phyloP scores from a whole-genome alignment of 2,888 invertebrate species.

The Diaperis boleti region DNA sequence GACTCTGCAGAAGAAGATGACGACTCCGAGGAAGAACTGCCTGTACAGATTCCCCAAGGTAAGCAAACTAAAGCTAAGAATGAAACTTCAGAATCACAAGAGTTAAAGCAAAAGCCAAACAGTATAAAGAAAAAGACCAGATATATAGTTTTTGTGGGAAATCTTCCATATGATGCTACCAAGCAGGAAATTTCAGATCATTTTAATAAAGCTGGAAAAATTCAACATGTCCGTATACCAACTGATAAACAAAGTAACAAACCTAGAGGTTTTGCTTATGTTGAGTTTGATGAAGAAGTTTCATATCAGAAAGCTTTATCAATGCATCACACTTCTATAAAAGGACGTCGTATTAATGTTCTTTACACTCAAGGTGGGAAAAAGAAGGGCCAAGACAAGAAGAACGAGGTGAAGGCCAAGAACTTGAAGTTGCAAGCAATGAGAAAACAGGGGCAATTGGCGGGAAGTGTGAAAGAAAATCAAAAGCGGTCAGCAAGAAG shows the following conservation, averaged over 20 bases:
- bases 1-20: slow-evolving; percentile 14
- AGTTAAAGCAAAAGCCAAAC: slow-evolving; percentile 48
- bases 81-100: slow-evolving; percentile 1
- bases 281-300: slow-evolving; percentile 63
- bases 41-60: neutral
- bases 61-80: neutral
- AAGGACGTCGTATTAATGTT: slow-evolving; percentile 65
- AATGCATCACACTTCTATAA: slow-evolving; percentile 63
- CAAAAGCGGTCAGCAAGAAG: slow-evolving; percentile 59
- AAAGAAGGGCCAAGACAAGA: slow-evolving; percentile 58
- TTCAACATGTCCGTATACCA: slow-evolving; percentile 64
- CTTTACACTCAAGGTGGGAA: slow-evolving; percentile 63
- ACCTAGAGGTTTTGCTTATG: slow-evolving; percentile 66
- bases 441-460: slow-evolving; percentile 63
- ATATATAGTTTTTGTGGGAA: slow-evolving; percentile 67
- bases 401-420: slow-evolving; percentile 62
- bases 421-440: slow-evolving; percentile 66
- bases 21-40: no score
- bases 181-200: slow-evolving; percentile 64
- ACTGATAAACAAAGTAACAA: slow-evolving; percentile 56
- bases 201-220: slow-evolving; percentile 64
- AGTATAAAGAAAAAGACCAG: slow-evolving; percentile 49
- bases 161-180: slow-evolving; percentile 63
- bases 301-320: slow-evolving; percentile 66
- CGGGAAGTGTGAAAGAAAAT: slow-evolving; percentile 60